Percentiles rank a stretch among this genome's conserved stretches.
Conservation (phyloP, 2,888 invertebrate genomes). For the Pristionchus mayeri region DNA sequence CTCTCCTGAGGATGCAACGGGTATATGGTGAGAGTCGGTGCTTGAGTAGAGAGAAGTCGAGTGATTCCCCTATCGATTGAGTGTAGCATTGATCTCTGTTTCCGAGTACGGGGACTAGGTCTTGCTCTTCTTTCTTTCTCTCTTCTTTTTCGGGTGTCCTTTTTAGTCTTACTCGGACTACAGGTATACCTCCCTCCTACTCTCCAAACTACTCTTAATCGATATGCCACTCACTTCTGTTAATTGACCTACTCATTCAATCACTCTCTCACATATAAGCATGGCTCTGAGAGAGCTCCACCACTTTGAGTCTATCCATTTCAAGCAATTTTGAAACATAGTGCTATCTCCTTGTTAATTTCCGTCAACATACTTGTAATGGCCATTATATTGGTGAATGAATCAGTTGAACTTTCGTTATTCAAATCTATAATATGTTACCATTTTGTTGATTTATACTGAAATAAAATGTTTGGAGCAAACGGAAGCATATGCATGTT, state of each 20-base stretch:
- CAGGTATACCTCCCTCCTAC: slow-evolving; percentile 28
- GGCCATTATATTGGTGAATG: background rate
- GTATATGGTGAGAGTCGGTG: slow-evolving; percentile 46
- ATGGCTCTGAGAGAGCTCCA: slow-evolving; percentile 47
- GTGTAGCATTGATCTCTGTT: slow-evolving; percentile 35
- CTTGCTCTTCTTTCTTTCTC: slow-evolving; percentile 29
- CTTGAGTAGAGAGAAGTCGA: slow-evolving; percentile 23
- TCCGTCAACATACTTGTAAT: background rate
- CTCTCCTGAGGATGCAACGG: slow-evolving; percentile 50
- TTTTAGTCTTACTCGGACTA: slow-evolving; percentile 25
- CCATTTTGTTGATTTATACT: slow-evolving; percentile 37
- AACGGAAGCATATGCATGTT: background rate
- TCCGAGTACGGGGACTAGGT: slow-evolving; percentile 28
- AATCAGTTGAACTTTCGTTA: slow-evolving; percentile 29
- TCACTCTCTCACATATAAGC: slow-evolving; percentile 49
- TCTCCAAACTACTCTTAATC: slow-evolving; percentile 9
- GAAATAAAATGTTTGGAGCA: slow-evolving; percentile 20
- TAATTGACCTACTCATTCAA: background rate
- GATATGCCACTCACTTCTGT: background rate
- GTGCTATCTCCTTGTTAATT: slow-evolving; percentile 21
- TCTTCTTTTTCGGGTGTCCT: slow-evolving; percentile 19
- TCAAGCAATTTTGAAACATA: background rate
- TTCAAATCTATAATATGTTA: slow-evolving; percentile 24
- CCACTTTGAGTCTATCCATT: slow-evolving; percentile 39
- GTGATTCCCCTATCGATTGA: slow-evolving; percentile 24